Evolutionary conservation across 2,888 invertebrate species (phyloP), one percentile per base, ranked within the genome.

Genomic region (Ennomos fuscantarius): DNA sequence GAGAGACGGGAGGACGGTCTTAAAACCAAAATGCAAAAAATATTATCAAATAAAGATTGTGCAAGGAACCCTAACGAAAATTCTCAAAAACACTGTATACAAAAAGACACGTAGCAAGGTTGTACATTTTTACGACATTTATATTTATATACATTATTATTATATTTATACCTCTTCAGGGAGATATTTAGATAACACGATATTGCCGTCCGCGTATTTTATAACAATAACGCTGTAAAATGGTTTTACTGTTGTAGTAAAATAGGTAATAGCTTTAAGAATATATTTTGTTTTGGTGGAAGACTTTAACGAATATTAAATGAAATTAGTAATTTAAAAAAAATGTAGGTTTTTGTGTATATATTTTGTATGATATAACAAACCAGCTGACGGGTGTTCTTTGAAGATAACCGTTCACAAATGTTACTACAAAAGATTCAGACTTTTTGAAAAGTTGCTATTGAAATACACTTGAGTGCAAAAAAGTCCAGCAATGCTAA

Each of bases 101-200:
- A 24, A 33, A 49, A 39, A 34, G 45, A 45, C 73, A 68, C 72
- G 70, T 67, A 63, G 34, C 39, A 41, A 58, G 52, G 44, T 60
- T 45, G 49, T 61, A 55, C 61, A 66, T 70, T 69, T 56, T 66
- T 62, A 63, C 63, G 45, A 64, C 55, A 24, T 36, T 48, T 46
- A 65, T 62, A 49, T 45, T n/a, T 24, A 24, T 45, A 50, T 61
- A 55, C 61, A 66, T 70, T 69, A 55, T 65, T 62, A 63, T 63
- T 43, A 64, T 55, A 24, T 36, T 48, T 46, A 65, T 62, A 50
- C 43, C 52, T 57, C 73, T 46, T 62, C 46, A 1, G 73, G 65
- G 74, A 43, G 56, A 55, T 62, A 68, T 57, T 72, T 50, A 53
- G 53, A 52, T 62, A 62, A 58, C 55, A 32, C 33, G 46, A 41